Conservation (phyloP, 2,113 vertebrate species). For the Mus musculus region GRCm39 chr3:30544001-30544500, state of each 20-base stretch:
- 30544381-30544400: constrained; percentile 38
- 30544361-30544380: background rate
- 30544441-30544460: constrained; percentile 38
- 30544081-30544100: constrained; percentile 58
- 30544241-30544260: constrained; percentile 26
- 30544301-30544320: constrained; percentile 2
- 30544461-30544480: constrained; percentile 71
- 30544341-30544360: background rate
- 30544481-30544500: constrained; percentile 65
- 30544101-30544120: constrained; percentile 73
- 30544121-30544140: constrained; percentile 74
- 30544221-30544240: background rate
- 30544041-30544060: constrained; percentile 60
- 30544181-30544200: constrained; percentile 56
- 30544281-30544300: background rate
- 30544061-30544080: constrained; percentile 77
- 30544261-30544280: background rate
- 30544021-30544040: constrained; percentile 78
- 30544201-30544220: constrained; percentile 3
- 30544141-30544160: constrained; percentile 78
- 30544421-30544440: constrained; percentile 56
- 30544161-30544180: constrained; percentile 75
- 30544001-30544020: constrained; percentile 77
- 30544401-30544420: constrained; percentile 64
- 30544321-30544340: constrained; percentile 54